Percentiles rank a stretch among this genome's conserved stretches.
phyloP scores from a whole-genome alignment of 92 coral and sea anemone genomes.

The Paragorgia papillata region DNA sequence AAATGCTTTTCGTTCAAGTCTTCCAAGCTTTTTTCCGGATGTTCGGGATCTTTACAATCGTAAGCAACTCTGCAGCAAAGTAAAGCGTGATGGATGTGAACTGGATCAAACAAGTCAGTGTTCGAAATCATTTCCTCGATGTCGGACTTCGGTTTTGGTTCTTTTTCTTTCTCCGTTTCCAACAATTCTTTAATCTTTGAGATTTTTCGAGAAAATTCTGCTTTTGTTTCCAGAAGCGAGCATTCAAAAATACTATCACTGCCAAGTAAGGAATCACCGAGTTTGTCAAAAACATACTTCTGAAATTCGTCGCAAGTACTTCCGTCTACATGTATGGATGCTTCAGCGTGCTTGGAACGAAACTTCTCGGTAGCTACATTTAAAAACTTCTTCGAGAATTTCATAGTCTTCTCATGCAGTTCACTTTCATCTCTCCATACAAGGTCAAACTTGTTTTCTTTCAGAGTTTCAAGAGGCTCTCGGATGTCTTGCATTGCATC shows the following conservation, averaged over 20 bases:
- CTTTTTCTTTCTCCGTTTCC: neutral
- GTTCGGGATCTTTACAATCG: slow-evolving; percentile 7
- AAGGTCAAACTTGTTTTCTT: neutral
- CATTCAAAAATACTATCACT: neutral
- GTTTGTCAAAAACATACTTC: neutral
- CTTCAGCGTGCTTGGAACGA: slow-evolving; percentile 5
- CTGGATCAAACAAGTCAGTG: neutral
- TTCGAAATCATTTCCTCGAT: slow-evolving; percentile 8
- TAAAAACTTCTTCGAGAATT: neutral
- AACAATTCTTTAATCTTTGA: neutral
- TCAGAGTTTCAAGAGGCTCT: neutral
- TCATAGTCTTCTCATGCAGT: slow-evolving; percentile 4
- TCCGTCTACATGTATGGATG: neutral
- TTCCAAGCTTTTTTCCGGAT: neutral
- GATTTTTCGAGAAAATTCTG: neutral
- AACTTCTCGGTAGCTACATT: neutral
- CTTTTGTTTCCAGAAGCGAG: neutral
- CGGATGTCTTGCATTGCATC: neutral
- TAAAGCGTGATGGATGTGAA: slow-evolving; percentile 17
- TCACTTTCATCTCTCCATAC: neutral
- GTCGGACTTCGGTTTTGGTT: neutral
- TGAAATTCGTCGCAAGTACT: slow-evolving; percentile 6
- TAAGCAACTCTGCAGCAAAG: slow-evolving; percentile 18
- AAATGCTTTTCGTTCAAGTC: slow-evolving; percentile 11
- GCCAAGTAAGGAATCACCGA: neutral